A percentile compares a stretch with the other conserved stretches of the same genome.
phyloP scores from a whole-genome alignment of 2,797 vertebrate species.

The Spinus pinus region DNA sequence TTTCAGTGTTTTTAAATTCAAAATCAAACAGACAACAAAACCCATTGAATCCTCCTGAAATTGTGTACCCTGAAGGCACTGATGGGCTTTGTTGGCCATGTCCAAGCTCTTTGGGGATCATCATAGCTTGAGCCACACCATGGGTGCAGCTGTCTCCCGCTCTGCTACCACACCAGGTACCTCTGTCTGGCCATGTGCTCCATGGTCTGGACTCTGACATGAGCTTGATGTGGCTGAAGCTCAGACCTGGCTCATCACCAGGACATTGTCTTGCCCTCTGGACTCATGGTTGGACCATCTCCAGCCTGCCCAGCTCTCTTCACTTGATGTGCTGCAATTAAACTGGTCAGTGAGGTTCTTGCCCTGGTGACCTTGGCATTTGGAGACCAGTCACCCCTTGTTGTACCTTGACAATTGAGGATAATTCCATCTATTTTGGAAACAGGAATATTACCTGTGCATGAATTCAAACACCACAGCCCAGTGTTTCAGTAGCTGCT shows the following conservation, averaged over 20 bases:
- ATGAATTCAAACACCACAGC: background rate
- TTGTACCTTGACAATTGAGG: background rate
- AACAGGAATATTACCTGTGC: background rate
- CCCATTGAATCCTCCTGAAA: background rate
- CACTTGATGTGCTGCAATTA: background rate
- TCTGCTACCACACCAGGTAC: accelerated
- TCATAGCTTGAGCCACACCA: background rate
- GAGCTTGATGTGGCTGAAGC: background rate
- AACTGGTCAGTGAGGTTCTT: background rate
- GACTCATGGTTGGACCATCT: background rate
- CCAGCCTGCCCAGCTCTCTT: background rate
- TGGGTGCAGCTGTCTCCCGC: background rate
- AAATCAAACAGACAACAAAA: background rate
- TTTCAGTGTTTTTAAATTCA: background rate
- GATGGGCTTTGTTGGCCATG: background rate
- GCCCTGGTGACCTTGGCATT: background rate
- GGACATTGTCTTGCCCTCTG: background rate
- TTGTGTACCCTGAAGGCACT: background rate
- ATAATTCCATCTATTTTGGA: background rate
- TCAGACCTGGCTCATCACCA: background rate
- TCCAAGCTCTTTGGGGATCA: background rate
- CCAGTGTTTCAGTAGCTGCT: background rate
- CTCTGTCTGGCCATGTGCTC: background rate
- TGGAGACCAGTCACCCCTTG: background rate
- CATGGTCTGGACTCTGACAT: accelerated